These are phyloP conservation scores for Melieria omissa DNA, from an alignment of 2,888 invertebrate species.

Conservation along the genomic window DNA sequence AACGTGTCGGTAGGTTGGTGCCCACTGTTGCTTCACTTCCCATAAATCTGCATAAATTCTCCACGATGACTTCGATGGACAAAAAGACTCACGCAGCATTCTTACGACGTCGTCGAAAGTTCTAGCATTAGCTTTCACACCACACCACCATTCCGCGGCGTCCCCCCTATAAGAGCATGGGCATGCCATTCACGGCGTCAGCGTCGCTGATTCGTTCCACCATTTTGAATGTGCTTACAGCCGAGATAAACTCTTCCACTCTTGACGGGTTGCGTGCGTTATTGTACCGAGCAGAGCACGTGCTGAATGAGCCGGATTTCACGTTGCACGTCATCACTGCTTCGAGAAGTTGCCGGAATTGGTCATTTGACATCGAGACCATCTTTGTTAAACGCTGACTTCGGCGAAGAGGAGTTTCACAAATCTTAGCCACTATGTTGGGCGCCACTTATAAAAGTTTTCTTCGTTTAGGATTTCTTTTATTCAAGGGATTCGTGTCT, in stretches of 20 bases:
- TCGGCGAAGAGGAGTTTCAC: too few relatives aligned
- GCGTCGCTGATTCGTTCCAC: conserved; percentile 16
- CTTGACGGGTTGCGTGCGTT: conserved; percentile 25
- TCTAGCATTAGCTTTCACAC: too few relatives aligned
- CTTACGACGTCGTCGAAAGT: conserved; percentile 8
- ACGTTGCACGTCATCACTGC: conserved; percentile 10
- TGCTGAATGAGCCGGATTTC: conserved; percentile 24
- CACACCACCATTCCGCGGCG: conserved; percentile 24
- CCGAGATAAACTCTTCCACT: too few relatives aligned
- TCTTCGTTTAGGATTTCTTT: too few relatives aligned
- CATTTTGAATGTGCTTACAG: too few relatives aligned
- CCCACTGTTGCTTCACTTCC: too few relatives aligned
- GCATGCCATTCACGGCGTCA: conserved; percentile 22
- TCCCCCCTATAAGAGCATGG: conserved; percentile 25
- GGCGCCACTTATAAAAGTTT: too few relatives aligned
- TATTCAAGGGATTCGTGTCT: fast-evolving
- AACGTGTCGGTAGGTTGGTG: conserved; percentile 16
- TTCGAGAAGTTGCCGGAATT: conserved; percentile 13
- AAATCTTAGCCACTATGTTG: too few relatives aligned
- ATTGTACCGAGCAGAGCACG: conserved; percentile 24
- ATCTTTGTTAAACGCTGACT: not conserved
- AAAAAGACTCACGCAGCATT: conserved; percentile 10
- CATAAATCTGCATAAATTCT: conserved; percentile 36
- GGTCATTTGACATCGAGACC: conserved; percentile 1
- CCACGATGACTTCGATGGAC: conserved; percentile 23